Percentiles rank a stretch among this genome's conserved stretches.
Evolutionary conservation across 53 echinoderm and acorn worm genomes (phyloP).

Genomic region (Apostichopus leukothele): DNA sequence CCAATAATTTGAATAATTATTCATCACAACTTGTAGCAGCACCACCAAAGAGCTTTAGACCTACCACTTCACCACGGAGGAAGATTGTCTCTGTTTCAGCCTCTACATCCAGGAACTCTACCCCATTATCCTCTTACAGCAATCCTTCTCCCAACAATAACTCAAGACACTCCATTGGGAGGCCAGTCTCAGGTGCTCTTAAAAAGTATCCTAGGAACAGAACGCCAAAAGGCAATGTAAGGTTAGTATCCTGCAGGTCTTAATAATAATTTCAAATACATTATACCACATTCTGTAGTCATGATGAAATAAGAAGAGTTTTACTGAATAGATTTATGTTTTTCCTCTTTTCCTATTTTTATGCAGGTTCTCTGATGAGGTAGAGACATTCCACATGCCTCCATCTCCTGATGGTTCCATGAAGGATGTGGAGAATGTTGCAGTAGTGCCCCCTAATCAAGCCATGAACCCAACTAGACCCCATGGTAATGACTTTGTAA

Average conservation of each 20-base stretch:
- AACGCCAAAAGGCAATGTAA: slow-evolving; percentile 61
- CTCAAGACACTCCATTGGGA: background rate
- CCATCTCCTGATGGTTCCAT: slow-evolving; percentile 23
- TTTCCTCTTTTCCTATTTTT: background rate
- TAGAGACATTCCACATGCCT: slow-evolving; percentile 28
- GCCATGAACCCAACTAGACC: background rate
- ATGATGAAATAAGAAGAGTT: no score
- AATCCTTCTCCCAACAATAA: background rate
- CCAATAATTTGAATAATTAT: no score
- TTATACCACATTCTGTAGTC: no score
- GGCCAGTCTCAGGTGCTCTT: slow-evolving; percentile 18
- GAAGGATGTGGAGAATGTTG: slow-evolving; percentile 20
- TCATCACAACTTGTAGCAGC: background rate
- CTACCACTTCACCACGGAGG: slow-evolving; percentile 32
- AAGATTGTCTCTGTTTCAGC: slow-evolving; percentile 7
- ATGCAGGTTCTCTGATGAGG: slow-evolving; percentile 23
- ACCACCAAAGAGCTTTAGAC: background rate
- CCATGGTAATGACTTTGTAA: slow-evolving; percentile 20
- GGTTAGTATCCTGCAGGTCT: slow-evolving; percentile 12
- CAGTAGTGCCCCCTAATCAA: background rate
- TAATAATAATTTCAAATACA: no score
- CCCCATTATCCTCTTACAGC: background rate
- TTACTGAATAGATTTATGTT: background rate
- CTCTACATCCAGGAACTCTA: slow-evolving; percentile 6
- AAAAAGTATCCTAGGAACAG: slow-evolving; percentile 3